Evolutionary conservation across 2,797 vertebrate genomes (phyloP).

Genomic region (Sebastes matsubarae): DNA sequence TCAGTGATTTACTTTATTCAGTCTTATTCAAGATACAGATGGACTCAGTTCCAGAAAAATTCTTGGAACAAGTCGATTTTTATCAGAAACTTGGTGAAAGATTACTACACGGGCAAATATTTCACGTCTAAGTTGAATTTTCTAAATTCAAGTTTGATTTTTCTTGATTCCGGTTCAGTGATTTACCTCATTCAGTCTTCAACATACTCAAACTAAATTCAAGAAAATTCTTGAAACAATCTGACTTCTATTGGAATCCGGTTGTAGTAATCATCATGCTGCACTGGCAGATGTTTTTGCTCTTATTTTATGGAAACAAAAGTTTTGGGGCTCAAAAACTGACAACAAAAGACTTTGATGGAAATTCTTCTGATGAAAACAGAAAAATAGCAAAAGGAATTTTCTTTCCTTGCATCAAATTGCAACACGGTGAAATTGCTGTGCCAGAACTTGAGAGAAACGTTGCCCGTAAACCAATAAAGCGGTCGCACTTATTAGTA

Average conservation of each 20-base stretch:
- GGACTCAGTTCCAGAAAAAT: neutral
- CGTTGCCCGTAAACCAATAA: conserved; percentile 32
- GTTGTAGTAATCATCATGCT: neutral
- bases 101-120: neutral
- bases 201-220: neutral
- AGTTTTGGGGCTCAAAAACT: no score
- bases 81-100: no score
- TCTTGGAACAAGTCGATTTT: neutral
- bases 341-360: neutral
- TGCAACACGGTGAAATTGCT: neutral
- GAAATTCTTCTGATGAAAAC: neutral
- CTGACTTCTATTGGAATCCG: neutral
- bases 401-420: neutral
- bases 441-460: neutral
- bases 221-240: neutral
- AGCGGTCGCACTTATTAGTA: conserved; percentile 39
- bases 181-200: neutral
- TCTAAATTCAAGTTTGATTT: neutral
- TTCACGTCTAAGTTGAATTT: neutral
- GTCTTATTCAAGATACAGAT: neutral
- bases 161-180: neutral
- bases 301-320: neutral
- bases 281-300: neutral
- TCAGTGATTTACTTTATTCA: neutral
- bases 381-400: neutral